Base-by-base conservation (phyloP, 2,797 vertebrate species). In the Rhynchonycteris naso region DNA sequence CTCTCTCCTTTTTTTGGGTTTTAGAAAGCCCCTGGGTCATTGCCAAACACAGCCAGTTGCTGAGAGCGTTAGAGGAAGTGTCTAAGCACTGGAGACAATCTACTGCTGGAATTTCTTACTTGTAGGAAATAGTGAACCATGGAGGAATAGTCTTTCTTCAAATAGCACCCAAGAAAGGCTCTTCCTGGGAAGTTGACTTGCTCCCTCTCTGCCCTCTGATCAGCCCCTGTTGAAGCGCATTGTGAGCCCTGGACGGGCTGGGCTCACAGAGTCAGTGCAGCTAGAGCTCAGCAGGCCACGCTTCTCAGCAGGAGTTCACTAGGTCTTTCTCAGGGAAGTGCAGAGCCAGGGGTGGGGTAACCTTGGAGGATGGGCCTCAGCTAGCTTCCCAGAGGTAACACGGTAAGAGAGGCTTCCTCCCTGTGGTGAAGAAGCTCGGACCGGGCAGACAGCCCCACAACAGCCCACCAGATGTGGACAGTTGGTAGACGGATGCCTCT, bases 91-190 rank as follows among this genome's bases (percentile, higher is more conserved):
- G 56, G 66, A 30, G 18, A 66, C 4, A 88, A 21, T n/a, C n/a
- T 52, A 14, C 89, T 28, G 21, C 66, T 72, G 50, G 24, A 28
- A 12, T 38, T 92, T 88, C 50, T 54, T 30, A 26, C 26, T 28
- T 16, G 12, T 38, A 86, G 35, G 54, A 92, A 65, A 78, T 14
- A 87, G n/a, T n/a, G 28, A 76, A 13, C 50, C 89, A 66, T 43
- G 76, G 71, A 81, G 19, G 5, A 30, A 19, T 58, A 50, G 68
- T 43, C 74, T 91, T 90, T 89, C 86, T 91, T 93, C 74, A 54
- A 8, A 15, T 15, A 74, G 50, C 76, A 22, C n/a, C 58, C 61
- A 26, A 50, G 24, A 78, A 72, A 85, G 68, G 59, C 4, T 72
- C 87, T 80, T 59, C 18, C 84, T 15, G 18, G 63, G 54, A 71